Evolutionary conservation across 2,113 vertebrate species (phyloP).

Genomic region (western clawed frog (Xenopus tropicalis)): UCB_Xtro_10.0 CM004445.2:119032001-119032500

Average conservation of each 20-base stretch:
- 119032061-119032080: conserved; percentile 40
- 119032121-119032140: conserved; percentile 36
- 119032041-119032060: conserved; percentile 28
- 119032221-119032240: conserved; percentile 41
- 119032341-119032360: background rate
- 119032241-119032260: conserved; percentile 32
- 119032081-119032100: conserved; percentile 29
- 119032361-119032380: background rate
- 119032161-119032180: conserved; percentile 43
- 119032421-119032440: too few species aligned
- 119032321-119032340: background rate
- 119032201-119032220: conserved; percentile 46
- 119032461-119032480: too few species aligned
- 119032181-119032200: conserved; percentile 45
- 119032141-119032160: conserved; percentile 42
- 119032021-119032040: conserved; percentile 23
- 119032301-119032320: conserved; percentile 36
- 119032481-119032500: too few species aligned
- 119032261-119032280: conserved; percentile 42
- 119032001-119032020: too few species aligned
- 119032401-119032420: background rate
- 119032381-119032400: background rate
- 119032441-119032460: too few species aligned
- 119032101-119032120: conserved; percentile 40
- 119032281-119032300: conserved; percentile 43